These are phyloP conservation scores for Scaptomyza cyrtandrae DNA, from an alignment of 2,888 invertebrate species.

Conservation along the genomic window DNA sequence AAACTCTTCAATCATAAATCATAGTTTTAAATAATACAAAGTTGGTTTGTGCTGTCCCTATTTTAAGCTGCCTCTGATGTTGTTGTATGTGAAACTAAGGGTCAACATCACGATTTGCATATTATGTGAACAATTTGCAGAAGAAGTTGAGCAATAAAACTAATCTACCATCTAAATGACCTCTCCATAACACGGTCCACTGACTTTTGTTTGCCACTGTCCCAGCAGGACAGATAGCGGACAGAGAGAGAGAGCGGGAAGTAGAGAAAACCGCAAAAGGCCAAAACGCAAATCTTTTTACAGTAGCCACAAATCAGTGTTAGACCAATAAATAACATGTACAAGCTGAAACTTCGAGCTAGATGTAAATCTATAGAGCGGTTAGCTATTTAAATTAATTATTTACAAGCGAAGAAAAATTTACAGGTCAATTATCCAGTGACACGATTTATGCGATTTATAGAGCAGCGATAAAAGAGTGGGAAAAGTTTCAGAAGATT, in stretches of 20 bases:
- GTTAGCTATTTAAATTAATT: constrained; percentile 59
- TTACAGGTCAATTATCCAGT: constrained; percentile 60
- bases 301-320: constrained; percentile 50
- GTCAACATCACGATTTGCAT: constrained; percentile 68
- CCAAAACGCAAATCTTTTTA: constrained; percentile 18
- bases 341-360: constrained; percentile 12
- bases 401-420: constrained; percentile 45
- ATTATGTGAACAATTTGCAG: constrained; percentile 77
- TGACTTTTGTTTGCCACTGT: constrained; percentile 59
- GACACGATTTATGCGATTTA: constrained; percentile 42
- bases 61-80: constrained; percentile 6
- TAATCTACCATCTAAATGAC: constrained; percentile 79
- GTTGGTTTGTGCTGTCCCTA: constrained; percentile 2
- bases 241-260: constrained; percentile 3
- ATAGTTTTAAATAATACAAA: constrained; percentile 51
- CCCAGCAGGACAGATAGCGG: background rate
- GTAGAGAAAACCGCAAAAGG: constrained; percentile 48
- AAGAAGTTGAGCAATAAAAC: constrained; percentile 75
- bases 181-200: constrained; percentile 59
- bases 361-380: constrained; percentile 2
- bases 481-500: background rate
- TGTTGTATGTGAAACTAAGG: constrained; percentile 25
- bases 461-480: background rate
- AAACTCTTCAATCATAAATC: constrained; percentile 45
- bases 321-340: constrained; percentile 43